Conservation (phyloP, 2,888 invertebrate species). For the Parapristionchus giblindavisi region DNA sequence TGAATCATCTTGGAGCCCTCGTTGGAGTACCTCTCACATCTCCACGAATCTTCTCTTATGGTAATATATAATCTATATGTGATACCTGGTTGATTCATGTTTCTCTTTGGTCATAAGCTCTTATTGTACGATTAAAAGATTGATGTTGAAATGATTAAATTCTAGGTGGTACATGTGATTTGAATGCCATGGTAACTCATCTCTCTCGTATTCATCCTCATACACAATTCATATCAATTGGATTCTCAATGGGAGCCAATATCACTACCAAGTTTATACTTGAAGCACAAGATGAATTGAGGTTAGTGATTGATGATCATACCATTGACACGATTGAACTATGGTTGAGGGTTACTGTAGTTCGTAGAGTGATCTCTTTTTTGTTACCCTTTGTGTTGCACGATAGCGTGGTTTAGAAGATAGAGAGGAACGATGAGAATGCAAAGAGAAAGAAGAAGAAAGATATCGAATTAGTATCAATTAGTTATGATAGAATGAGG, state of each 20-base stretch:
- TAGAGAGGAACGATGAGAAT: not conserved
- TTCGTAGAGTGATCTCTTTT: too few species aligned
- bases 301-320: not conserved
- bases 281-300: slow-evolving; percentile 74
- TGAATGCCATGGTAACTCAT: slow-evolving; percentile 83
- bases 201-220: slow-evolving; percentile 70
- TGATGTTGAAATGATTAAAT: not conserved
- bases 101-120: not conserved
- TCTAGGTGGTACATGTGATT: slow-evolving; percentile 88
- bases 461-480: not conserved
- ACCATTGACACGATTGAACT: not conserved
- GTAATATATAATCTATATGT: slow-evolving; percentile 72
- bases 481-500: too few species aligned
- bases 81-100: not conserved
- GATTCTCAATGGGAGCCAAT: slow-evolving; percentile 93
- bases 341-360: not conserved
- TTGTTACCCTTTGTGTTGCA: too few species aligned
- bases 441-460: not conserved
- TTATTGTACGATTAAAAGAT: not conserved
- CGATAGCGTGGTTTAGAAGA: not conserved
- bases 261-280: slow-evolving; percentile 91
- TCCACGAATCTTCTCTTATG: slow-evolving; percentile 89
- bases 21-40: slow-evolving; percentile 86
- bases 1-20: slow-evolving; percentile 91
- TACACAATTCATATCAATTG: slow-evolving; percentile 81